Evolutionary conservation across 2,888 invertebrate genomes (phyloP), one percentile per base, ranked within the genome.

Genomic region (Allolobophora icterica): DNA sequence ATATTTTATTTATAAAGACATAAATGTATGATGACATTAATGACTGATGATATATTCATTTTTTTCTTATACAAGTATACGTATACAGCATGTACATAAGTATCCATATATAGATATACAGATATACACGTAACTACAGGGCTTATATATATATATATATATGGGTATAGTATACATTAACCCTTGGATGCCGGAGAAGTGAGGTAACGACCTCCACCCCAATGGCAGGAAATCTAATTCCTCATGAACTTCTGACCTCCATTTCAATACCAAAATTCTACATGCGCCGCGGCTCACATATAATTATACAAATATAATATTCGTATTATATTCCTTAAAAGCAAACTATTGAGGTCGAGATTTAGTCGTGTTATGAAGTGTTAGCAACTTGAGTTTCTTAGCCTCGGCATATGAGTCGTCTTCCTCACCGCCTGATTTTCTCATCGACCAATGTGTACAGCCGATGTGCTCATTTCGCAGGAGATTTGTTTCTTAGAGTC

Each of bases 231-330:
- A 71, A 71, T 71, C n/a, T 13, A 71, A 71, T 71, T 71, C 71
- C 71, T 71, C 11, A n/a, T 71, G 71, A 71, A 71, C 71, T 71
- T n/a, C n/a, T 71, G 71, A 71, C 71, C 71, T 13, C 17, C 71
- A 71, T 71, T 71, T 71, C 30, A 71, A 71, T 71, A 71, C 71
- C 71, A n/a, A 71, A 71, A 71, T 71, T 71, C n/a, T 71, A n/a
- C n/a, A 71, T 71, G 4, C 11, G 71, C 30, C 71, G 5, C 1
- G n/a, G 30, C n/a, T 3, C 71, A 17, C 8, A 71, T 11, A 71
- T 71, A 71, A 8, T n/a, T 71, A 71, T 17, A 71, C n/a, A 17
- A 6, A 71, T 71, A 71, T n/a, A 71, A 52, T 52, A 52, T 52
- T 52, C 1, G 24, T 13, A 21, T 24, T 52, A 24, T 8, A 52